phyloP scores from a whole-genome alignment of 2,888 invertebrate species.

The Napeogenes sylphis region DNA sequence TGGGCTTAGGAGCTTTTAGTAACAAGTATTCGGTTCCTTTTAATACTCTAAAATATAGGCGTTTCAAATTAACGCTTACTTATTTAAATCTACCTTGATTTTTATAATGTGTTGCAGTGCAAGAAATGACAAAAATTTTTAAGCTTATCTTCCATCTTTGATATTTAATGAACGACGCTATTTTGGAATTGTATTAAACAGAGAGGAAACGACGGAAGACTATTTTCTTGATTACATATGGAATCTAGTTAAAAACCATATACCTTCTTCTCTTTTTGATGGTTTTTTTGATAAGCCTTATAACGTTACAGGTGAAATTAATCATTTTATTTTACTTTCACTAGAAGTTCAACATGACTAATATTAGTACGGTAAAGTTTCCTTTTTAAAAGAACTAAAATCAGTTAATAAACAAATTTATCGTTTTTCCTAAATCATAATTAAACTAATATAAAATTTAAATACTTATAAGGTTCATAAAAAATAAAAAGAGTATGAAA shows the following conservation, averaged over 20 bases:
- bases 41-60: slow-evolving; percentile 1
- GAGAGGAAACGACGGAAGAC: slow-evolving; percentile 35
- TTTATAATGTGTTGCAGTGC: slow-evolving; percentile 40
- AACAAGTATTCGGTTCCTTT: slow-evolving; percentile 39
- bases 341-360: slow-evolving; percentile 4
- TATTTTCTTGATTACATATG: slow-evolving; percentile 51
- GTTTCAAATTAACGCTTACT: background rate
- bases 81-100: background rate
- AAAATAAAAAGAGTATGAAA: background rate
- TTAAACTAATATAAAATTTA: too few species aligned
- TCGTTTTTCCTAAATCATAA: too few species aligned
- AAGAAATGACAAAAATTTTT: slow-evolving; percentile 48
- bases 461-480: background rate
- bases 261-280: slow-evolving; percentile 55
- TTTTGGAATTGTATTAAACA: slow-evolving; percentile 50
- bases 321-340: too few species aligned
- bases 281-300: slow-evolving; percentile 51
- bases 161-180: slow-evolving; percentile 54
- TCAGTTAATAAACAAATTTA: too few species aligned
- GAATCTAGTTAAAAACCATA: slow-evolving; percentile 42
- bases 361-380: background rate
- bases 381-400: too few species aligned
- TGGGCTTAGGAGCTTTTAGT: slow-evolving; percentile 44
- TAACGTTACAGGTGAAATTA: slow-evolving; percentile 48
- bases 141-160: slow-evolving; percentile 53